Evolutionary conservation across 2,113 vertebrate species (phyloP), one percentile per base, ranked within the genome.

Genomic region (Pelmatolapia mariae): DNA sequence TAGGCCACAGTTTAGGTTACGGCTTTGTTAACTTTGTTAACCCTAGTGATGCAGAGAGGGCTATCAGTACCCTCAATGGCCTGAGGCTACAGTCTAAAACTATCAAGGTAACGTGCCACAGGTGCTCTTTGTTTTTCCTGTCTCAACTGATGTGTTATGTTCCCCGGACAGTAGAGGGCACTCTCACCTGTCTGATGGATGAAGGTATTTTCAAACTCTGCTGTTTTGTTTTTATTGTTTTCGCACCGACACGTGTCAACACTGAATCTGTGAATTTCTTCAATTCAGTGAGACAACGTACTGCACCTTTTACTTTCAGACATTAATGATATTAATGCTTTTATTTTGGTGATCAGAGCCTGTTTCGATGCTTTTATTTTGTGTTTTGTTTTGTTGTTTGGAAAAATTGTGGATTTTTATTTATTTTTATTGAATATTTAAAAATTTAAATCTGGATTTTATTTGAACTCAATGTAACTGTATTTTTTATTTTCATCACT

Each of bases 11-110:
- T 97, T 97, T 99, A 97, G 99, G 99, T 96, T 99, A 99, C 11
- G 99, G 99, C 94, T 99, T 99, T 93, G 98, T 99, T 97, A 99
- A 99, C 97, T 99, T 99, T 38, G 97, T 99, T 96, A 99, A 98
- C 93, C 97, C 98, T 93, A 99, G 96, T 97, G 99, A 99, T 93
- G 99, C 99, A 80, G 99, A 99, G 96, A 98, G 98, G 97, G 98
- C 99, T 91, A 99, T 99, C 97, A 99, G 97, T 97, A 99, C 98
- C 50, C 97, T 99, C 96, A 99, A 99, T 88, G 99, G 99, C 95
- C 96, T 99, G 97, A 97, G 99, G 94, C 98, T 99, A 93, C 99
- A 99, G 96, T 99, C 98, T 95, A 99, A 99, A 97, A 99, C 99
- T 88, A 99, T 99, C 96, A 99, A 99, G 99, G 99, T 99, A 98